Evolutionary conservation across 2,797 vertebrate genomes (phyloP).

Genomic region (Zenarchopterus dispar): DNA sequence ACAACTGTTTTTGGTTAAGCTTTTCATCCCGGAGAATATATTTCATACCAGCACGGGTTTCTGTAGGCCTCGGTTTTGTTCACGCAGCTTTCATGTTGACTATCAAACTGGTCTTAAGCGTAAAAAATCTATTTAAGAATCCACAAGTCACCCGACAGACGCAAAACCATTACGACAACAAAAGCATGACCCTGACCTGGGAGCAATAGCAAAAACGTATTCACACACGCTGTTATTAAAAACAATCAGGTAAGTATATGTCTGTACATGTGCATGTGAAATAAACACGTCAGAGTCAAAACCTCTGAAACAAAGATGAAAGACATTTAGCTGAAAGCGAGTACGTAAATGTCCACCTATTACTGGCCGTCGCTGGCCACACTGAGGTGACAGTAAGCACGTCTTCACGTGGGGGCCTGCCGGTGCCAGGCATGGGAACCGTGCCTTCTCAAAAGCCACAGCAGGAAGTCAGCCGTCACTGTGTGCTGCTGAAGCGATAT

Average conservation of each 20-base stretch:
- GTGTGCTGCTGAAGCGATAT: slow-evolving; percentile 51
- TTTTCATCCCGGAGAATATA: slow-evolving; percentile 8
- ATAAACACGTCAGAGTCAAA: no score
- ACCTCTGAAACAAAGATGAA: not conserved
- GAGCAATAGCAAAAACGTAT: no score
- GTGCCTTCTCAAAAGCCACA: slow-evolving; percentile 70
- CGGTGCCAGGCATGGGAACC: slow-evolving; percentile 66
- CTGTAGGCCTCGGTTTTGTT: not conserved
- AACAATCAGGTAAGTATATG: no score
- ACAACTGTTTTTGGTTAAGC: slow-evolving; percentile 9
- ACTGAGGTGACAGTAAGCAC: slow-evolving; percentile 48
- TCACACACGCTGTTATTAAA: no score
- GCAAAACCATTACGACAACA: not conserved
- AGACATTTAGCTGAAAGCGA: slow-evolving; percentile 16
- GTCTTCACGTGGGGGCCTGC: slow-evolving; percentile 54
- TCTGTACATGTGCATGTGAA: no score
- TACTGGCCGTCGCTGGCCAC: slow-evolving; percentile 42
- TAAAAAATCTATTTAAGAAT: no score
- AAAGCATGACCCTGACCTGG: not conserved
- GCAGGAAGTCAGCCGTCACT: slow-evolving; percentile 74
- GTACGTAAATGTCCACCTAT: slow-evolving; percentile 55
- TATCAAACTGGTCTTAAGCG: no score
- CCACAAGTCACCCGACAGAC: no score
- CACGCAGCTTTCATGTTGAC: not conserved
- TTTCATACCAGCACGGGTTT: not conserved